Conservation (phyloP, 2,113 vertebrate genomes). For the Mastomys coucha region DNA sequence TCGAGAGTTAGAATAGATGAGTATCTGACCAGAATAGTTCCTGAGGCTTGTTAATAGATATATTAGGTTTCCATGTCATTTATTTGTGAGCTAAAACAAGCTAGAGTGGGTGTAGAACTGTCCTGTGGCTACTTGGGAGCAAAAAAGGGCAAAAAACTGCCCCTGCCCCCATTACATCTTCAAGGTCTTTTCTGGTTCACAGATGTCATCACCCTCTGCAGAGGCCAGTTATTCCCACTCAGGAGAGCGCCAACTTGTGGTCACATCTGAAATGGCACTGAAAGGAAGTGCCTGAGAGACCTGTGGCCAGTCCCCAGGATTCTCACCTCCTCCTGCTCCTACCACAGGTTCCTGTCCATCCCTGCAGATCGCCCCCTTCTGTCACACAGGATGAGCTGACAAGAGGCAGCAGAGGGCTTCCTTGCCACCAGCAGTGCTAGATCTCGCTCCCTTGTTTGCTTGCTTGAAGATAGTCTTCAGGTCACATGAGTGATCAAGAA, state of each 20-base stretch:
- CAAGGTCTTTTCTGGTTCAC: no score
- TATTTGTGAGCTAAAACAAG: no score
- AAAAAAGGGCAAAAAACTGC: no score
- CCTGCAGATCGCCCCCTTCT: neutral
- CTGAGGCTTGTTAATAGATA: no score
- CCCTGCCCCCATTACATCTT: no score
- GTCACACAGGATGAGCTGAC: neutral
- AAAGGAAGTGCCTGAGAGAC: neutral
- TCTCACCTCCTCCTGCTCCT: neutral
- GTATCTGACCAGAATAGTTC: no score
- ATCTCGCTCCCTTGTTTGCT: neutral
- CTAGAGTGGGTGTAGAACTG: no score
- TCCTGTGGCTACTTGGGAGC: no score
- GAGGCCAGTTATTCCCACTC: neutral
- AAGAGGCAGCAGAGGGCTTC: neutral
- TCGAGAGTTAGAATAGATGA: no score
- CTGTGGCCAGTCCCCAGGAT: no score
- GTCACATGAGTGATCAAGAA: rapidly evolving
- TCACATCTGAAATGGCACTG: neutral
- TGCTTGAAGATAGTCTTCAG: neutral
- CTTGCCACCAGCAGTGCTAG: no score
- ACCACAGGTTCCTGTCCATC: neutral
- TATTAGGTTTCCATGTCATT: no score
- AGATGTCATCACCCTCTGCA: neutral
- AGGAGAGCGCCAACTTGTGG: neutral